Base-by-base conservation (phyloP, 1,140 invertebrate genomes). In the Antheraea mylitta region DNA sequence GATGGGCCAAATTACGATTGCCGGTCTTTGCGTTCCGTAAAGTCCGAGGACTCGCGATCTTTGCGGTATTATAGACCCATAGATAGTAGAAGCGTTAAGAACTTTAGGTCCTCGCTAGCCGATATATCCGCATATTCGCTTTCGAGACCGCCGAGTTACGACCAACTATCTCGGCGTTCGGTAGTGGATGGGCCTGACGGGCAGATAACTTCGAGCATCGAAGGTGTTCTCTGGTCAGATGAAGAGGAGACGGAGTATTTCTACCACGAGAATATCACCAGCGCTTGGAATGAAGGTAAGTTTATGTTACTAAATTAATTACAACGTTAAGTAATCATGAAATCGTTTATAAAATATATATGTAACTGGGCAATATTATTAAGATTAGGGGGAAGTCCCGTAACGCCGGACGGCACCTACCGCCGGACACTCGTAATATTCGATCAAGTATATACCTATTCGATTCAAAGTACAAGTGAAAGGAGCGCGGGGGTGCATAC, bases 161-260 rank as follows among this genome's bases (percentile, higher is more conserved):
- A 91, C 30, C 87, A 90, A 73, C 66, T 91, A 48, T 91, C 89
- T 0, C 67, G 89, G 16, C 77, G 89, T 37, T 91, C 89, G 9
- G 66, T 89, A 10, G 76, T 86, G 0, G 89, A 91, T 22, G 87
- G 83, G 13, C 71, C 80, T 0, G 86, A 90, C 7, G 77, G 69
- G n/a, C 83, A 82, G 30, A 85, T 91, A 45, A 92, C 88, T n/a
- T 92, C 91, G 9, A 92, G 91, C 71, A 93, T 93, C 59, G 92
- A 92, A 75, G 92, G 91, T 0, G 91, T 93, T 18, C 80, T 93
- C 67, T 93, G 92, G 92, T 93, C 92, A 11, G 92, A 93, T 83
- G 92, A 93, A 75, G 92, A 93, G 66, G 92, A 93, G 58, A 93
- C 83, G 61, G 91, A 92, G 64, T 93, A 93, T 70, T 90, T 93